A percentile compares a stretch with the other conserved stretches of the same genome.
These are phyloP conservation scores for Junco hyemalis DNA, from an alignment of 2,113 vertebrate species.

Conservation along the genomic window DNA sequence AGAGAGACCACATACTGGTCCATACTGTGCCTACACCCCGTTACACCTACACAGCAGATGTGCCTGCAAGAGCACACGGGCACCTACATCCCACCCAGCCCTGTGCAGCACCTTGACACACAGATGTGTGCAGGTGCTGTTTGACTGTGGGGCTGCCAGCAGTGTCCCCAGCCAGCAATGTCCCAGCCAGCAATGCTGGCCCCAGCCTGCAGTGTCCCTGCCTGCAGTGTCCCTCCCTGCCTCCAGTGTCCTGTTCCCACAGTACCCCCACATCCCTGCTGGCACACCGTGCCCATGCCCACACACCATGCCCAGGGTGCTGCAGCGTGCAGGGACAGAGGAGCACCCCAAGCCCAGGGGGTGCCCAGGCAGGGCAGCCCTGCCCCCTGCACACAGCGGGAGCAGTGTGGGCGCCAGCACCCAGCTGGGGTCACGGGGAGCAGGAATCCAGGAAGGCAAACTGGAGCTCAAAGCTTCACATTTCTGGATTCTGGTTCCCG, in stretches of 20 bases:
- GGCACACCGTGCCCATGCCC: background rate
- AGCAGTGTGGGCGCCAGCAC: background rate
- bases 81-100: background rate
- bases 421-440: background rate
- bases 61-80: rapidly evolving
- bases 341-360: background rate
- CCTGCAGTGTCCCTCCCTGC: background rate
- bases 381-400: rapidly evolving
- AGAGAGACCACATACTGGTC: rapidly evolving
- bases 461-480: slow-evolving; percentile 55
- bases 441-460: slow-evolving; percentile 64
- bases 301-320: background rate
- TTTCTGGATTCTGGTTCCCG: slow-evolving; percentile 73
- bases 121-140: background rate
- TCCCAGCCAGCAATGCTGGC: background rate
- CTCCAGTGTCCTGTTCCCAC: background rate
- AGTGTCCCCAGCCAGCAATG: background rate
- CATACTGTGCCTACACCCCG: rapidly evolving
- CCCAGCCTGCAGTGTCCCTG: background rate
- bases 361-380: background rate
- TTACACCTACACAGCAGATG: rapidly evolving
- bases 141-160: background rate
- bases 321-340: rapidly evolving
- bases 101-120: background rate
- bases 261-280: background rate